Conservation (phyloP, 1,140 invertebrate genomes). For the Tenebrio molitor region DNA sequence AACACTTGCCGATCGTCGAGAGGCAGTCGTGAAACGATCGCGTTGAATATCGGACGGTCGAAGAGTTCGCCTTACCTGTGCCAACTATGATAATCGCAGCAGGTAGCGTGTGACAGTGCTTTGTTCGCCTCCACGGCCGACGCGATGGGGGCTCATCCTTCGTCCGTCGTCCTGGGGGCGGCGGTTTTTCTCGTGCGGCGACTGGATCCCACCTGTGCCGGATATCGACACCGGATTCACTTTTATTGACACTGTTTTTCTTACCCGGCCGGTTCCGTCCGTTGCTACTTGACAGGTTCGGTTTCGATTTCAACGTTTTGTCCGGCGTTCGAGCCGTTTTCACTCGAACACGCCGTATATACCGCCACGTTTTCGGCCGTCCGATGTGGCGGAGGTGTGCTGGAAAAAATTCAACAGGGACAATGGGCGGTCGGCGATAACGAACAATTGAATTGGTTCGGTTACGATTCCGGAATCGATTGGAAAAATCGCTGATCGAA, state of each 20-base stretch:
- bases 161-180: no score
- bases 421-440: not conserved
- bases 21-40: slow-evolving; percentile 53
- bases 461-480: not conserved
- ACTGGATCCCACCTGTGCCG: slow-evolving; percentile 1
- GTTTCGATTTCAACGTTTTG: slow-evolving; percentile 57
- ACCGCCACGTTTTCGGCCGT: no score
- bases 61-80: not conserved
- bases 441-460: not conserved
- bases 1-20: slow-evolving; percentile 47
- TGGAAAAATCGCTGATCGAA: not conserved
- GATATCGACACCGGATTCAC: slow-evolving; percentile 48
- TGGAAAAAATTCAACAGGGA: not conserved
- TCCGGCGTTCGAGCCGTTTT: not conserved
- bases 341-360: not conserved
- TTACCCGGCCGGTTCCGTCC: slow-evolving; percentile 47
- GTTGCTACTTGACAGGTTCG: slow-evolving; percentile 57
- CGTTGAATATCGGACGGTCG: slow-evolving; percentile 32
- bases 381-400: not conserved
- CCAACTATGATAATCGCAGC: slow-evolving; percentile 30
- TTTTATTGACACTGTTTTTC: slow-evolving; percentile 57
- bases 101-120: slow-evolving; percentile 34
- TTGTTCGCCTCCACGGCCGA: not conserved
- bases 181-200: not conserved
- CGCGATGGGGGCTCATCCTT: not conserved